Evolutionary conservation across 2,113 vertebrate species (phyloP).

Genomic region (Dipodomys ordii): DNA sequence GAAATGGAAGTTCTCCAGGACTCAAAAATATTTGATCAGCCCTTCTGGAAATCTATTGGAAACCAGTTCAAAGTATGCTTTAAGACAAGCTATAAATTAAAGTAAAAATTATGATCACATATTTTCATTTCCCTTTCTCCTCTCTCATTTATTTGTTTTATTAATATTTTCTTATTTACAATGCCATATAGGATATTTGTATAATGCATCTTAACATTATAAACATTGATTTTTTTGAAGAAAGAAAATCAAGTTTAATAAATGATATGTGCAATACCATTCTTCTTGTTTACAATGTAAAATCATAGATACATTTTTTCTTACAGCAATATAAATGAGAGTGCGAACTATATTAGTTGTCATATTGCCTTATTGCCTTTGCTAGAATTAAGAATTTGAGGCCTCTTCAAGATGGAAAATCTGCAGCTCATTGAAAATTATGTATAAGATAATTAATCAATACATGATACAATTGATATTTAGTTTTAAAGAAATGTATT

Average conservation of each 20-base stretch:
- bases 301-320: conserved; percentile 53
- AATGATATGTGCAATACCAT: conserved; percentile 62
- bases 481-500: conserved; percentile 14
- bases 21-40: conserved; percentile 61
- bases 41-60: conserved; percentile 81
- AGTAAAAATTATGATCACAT: conserved; percentile 65
- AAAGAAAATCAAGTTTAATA: conserved; percentile 72
- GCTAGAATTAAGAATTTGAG: conserved; percentile 46
- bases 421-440: conserved; percentile 28
- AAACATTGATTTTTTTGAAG: conserved; percentile 70
- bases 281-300: conserved; percentile 68
- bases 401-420: background rate
- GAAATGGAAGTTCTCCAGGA: conserved; percentile 58
- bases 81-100: conserved; percentile 81
- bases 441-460: background rate
- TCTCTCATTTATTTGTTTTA: conserved; percentile 77
- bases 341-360: conserved; percentile 54
- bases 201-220: conserved; percentile 67
- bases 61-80: conserved; percentile 74
- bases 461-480: background rate
- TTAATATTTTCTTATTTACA: conserved; percentile 76
- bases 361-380: conserved; percentile 1
- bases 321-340: conserved; percentile 65
- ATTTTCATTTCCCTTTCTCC: conserved; percentile 71
- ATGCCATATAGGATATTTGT: conserved; percentile 58